Evolutionary conservation across 2,888 invertebrate species (phyloP).

Genomic region (Xestia xanthographa): DNA sequence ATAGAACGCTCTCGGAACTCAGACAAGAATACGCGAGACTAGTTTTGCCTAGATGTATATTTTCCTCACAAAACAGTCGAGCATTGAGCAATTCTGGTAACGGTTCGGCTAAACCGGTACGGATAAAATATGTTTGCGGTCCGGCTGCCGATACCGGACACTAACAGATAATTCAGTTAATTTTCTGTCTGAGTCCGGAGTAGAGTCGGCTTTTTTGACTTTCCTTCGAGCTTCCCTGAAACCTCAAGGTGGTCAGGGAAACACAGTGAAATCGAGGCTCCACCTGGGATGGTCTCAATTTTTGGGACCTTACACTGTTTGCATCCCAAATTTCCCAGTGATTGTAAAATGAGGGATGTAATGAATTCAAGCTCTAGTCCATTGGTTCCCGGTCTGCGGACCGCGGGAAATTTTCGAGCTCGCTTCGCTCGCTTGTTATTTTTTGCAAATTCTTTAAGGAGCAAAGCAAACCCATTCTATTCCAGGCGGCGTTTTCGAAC

Average conservation of each 20-base stretch:
- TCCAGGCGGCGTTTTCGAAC: no score
- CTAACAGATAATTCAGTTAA: not conserved
- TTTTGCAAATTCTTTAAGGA: not conserved
- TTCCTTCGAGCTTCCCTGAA: no score
- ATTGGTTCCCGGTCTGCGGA: not conserved
- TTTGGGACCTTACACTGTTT: not conserved
- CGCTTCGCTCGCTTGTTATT: not conserved
- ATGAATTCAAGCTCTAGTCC: not conserved
- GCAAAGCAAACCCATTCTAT: no score
- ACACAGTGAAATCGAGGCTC: not conserved
- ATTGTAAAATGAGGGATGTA: not conserved
- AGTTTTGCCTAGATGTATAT: not conserved
- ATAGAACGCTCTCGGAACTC: not conserved
- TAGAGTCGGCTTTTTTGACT: not conserved
- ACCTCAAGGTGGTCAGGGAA: not conserved
- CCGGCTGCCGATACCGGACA: not conserved
- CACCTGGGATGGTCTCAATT: not conserved
- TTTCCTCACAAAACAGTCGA: constrained; percentile 10
- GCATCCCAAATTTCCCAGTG: not conserved
- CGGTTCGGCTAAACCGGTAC: not conserved
- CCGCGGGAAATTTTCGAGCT: not conserved
- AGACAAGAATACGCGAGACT: not conserved
- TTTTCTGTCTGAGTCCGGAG: not conserved
- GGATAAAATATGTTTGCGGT: not conserved
- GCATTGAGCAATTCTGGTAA: not conserved